phyloP scores from a whole-genome alignment of 2,797 vertebrate genomes.

The Epinephelus coioides region DNA sequence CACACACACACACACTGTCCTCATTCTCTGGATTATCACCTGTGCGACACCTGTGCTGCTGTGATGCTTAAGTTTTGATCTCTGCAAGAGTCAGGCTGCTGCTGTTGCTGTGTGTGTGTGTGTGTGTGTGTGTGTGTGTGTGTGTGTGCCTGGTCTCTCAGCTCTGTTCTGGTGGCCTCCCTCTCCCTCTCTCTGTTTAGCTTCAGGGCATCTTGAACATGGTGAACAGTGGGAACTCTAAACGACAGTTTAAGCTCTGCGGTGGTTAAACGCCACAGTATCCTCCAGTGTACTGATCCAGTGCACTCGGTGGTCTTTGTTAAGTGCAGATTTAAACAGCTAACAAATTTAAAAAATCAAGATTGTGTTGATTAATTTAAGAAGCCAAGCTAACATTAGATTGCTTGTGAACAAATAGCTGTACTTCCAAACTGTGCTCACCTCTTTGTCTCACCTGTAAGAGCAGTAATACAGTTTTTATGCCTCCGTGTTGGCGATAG shows the following conservation, averaged over 20 bases:
- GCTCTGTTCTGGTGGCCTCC: conserved; percentile 53
- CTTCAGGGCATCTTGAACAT: conserved; percentile 12
- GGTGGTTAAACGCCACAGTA: conserved; percentile 42
- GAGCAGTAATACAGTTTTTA: background rate
- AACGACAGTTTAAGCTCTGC: conserved; percentile 37
- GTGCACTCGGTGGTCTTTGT: conserved; percentile 47
- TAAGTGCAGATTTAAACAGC: conserved; percentile 37
- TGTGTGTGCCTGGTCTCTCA: conserved; percentile 14
- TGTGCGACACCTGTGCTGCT: conserved; percentile 53
- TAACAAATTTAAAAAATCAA: background rate
- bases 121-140: background rate
- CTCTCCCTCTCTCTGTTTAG: conserved; percentile 12
- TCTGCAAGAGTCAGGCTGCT: conserved; percentile 23
- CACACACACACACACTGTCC: conserved; percentile 32
- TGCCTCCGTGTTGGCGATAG: no score
- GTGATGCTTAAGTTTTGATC: conserved; percentile 28
- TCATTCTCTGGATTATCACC: conserved; percentile 51
- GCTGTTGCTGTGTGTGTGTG: background rate
- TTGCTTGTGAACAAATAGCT: background rate
- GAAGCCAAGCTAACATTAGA: no score
- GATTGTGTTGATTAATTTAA: background rate
- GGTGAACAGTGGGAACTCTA: conserved; percentile 38
- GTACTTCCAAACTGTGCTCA: background rate
- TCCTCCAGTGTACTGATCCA: conserved; percentile 27
- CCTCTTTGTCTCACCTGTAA: no score